These are phyloP conservation scores for Idaea dimidiata DNA, from an alignment of 2,888 invertebrate genomes.

Conservation along the genomic window DNA sequence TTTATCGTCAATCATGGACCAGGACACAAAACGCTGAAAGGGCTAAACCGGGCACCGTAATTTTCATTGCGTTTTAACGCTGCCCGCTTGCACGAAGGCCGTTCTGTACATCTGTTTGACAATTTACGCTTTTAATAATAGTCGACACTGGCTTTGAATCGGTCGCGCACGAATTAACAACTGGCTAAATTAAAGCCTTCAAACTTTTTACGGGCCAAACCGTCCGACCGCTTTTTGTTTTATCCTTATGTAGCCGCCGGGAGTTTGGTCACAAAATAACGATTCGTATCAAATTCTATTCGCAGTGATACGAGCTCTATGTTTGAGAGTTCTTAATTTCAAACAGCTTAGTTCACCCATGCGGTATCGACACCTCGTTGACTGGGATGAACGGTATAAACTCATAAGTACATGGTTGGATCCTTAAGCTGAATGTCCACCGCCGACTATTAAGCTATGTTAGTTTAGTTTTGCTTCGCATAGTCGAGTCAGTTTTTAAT, in stretches of 20 bases:
- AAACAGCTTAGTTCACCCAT: background rate
- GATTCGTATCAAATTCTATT: conserved; percentile 39
- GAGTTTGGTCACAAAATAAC: conserved; percentile 50
- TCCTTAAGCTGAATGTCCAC: too few relatives aligned
- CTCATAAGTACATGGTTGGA: background rate
- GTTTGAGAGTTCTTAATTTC: background rate
- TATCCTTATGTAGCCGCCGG: conserved; percentile 48
- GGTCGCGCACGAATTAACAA: conserved; percentile 75
- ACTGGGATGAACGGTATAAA: background rate
- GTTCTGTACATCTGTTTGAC: conserved; percentile 76
- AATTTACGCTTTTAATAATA: conserved; percentile 80
- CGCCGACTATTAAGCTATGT: too few relatives aligned
- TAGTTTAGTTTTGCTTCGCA: too few relatives aligned
- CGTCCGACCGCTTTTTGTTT: conserved; percentile 46
- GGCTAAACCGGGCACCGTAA: conserved; percentile 44
- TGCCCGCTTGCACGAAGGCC: conserved; percentile 54
- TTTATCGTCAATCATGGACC: conserved; percentile 30
- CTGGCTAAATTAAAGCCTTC: conserved; percentile 74
- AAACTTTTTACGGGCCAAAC: conserved; percentile 62
- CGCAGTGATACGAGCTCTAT: background rate
- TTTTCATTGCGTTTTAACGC: conserved; percentile 69
- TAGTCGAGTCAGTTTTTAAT: too few relatives aligned
- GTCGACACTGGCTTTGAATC: conserved; percentile 72
- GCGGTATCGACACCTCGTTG: background rate
- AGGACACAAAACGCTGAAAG: conserved; percentile 36